phyloP scores from a whole-genome alignment of 1,140 invertebrate genomes.

The Orius insidiosus region DNA sequence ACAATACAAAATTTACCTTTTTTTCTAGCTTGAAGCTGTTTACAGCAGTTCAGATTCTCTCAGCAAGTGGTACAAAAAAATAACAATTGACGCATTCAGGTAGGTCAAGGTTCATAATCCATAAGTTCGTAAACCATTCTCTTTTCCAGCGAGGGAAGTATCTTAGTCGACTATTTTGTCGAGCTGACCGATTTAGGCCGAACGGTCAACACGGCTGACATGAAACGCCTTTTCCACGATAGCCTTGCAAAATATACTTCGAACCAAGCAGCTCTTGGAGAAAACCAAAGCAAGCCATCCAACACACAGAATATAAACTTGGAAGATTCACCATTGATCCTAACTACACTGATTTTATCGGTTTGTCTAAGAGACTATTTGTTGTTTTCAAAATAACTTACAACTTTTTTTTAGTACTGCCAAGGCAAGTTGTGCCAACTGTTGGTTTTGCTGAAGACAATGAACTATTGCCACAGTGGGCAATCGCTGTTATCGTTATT shows the following conservation, averaged over 20 bases:
- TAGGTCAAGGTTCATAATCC: conserved; percentile 23
- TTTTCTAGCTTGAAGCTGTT: conserved; percentile 54
- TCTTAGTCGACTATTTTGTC: conserved; percentile 76
- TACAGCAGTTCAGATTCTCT: conserved; percentile 55
- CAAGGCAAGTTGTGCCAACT: conserved; percentile 43
- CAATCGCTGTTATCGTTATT: conserved; percentile 79
- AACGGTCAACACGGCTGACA: conserved; percentile 59
- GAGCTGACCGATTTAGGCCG: conserved; percentile 58
- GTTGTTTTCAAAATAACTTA: too few species aligned
- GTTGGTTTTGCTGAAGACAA: conserved; percentile 48
- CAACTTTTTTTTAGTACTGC: conserved; percentile 41
- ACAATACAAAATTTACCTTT: conserved; percentile 14
- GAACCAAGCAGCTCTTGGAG: conserved; percentile 17
- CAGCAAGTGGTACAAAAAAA: conserved; percentile 64
- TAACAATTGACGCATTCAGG: conserved; percentile 73
- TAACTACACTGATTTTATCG: conserved; percentile 72
- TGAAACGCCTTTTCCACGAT: conserved; percentile 66
- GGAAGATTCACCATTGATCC: conserved; percentile 70
- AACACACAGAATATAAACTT: conserved; percentile 36
- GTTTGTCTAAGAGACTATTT: too few species aligned
- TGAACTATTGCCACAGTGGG: conserved; percentile 72
- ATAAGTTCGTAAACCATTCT: neutral
- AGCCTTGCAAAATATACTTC: conserved; percentile 38
- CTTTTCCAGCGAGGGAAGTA: conserved; percentile 47
- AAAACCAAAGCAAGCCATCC: conserved; percentile 20